Percentiles rank a stretch among this genome's conserved stretches.
Conservation (phyloP, 2,888 invertebrate species). For the Megamerina dolium region DNA sequence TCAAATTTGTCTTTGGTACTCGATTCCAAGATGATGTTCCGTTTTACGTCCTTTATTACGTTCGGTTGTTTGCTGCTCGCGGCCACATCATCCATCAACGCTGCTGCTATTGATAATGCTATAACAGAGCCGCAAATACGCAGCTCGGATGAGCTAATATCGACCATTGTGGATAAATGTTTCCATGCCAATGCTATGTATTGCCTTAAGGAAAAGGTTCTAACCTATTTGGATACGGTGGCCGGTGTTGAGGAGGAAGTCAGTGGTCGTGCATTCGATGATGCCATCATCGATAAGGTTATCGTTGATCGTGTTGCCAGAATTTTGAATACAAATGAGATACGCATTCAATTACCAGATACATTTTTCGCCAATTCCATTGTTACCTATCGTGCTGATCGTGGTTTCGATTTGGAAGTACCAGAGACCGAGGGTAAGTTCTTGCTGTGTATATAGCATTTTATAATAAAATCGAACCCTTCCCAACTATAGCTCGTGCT, state of each 20-base stretch:
- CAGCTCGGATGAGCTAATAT: constrained; percentile 64
- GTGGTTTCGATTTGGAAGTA: constrained; percentile 60
- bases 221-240: constrained; percentile 68
- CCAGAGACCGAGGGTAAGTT: constrained; percentile 50
- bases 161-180: constrained; percentile 68
- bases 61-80: constrained; percentile 54
- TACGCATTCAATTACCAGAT: constrained; percentile 67
- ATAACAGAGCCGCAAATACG: constrained; percentile 54
- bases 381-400: constrained; percentile 61
- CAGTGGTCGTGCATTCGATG: constrained; percentile 57
- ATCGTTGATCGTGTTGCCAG: constrained; percentile 67
- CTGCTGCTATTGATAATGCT: constrained; percentile 53
- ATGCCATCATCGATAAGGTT: constrained; percentile 64
- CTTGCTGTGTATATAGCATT: background rate
- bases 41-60: constrained; percentile 51
- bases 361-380: constrained; percentile 63
- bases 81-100: constrained; percentile 50
- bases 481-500: constrained; percentile 67
- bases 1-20: background rate
- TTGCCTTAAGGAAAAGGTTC: constrained; percentile 72
- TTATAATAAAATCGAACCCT: no score
- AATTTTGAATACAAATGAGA: constrained; percentile 68
- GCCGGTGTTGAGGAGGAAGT: constrained; percentile 58
- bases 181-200: constrained; percentile 61
- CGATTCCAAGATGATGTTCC: constrained; percentile 36